phyloP scores from a whole-genome alignment of 2,888 invertebrate species.

The Schrankia costaestrigalis region DNA sequence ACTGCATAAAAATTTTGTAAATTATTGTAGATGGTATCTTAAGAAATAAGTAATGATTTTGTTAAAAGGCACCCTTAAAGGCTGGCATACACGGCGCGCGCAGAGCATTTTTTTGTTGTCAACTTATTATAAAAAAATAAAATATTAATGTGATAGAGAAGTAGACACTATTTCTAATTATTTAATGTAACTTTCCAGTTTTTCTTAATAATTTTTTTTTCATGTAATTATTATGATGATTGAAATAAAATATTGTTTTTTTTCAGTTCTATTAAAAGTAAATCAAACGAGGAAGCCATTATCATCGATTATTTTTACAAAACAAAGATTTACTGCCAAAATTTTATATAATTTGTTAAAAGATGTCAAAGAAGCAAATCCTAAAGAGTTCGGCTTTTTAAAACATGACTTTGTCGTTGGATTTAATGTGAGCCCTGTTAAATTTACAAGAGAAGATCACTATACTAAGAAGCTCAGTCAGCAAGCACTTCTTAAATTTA shows the following conservation, averaged over 20 bases:
- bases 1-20: too few relatives aligned
- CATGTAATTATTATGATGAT: too few relatives aligned
- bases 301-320: constrained; percentile 86
- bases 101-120: too few relatives aligned
- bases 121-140: too few relatives aligned
- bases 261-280: constrained; percentile 45
- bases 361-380: constrained; percentile 62
- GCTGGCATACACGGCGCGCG: too few relatives aligned
- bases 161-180: too few relatives aligned
- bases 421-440: constrained; percentile 78
- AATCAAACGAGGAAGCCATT: constrained; percentile 68
- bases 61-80: too few relatives aligned
- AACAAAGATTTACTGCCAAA: constrained; percentile 87
- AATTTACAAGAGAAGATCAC: constrained; percentile 76
- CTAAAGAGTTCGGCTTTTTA: constrained; percentile 76
- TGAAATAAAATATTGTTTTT: constrained; percentile 5
- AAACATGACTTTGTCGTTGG: constrained; percentile 88
- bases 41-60: too few relatives aligned
- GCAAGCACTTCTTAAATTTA: constrained; percentile 71
- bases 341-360: constrained; percentile 85
- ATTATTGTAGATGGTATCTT: too few relatives aligned
- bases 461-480: constrained; percentile 79
- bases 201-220: too few relatives aligned
- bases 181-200: too few relatives aligned
- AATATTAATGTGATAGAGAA: too few relatives aligned